Evolutionary conservation across 2,888 invertebrate genomes (phyloP), one percentile per base, ranked within the genome.

Genomic region (Nezara viridula): DNA sequence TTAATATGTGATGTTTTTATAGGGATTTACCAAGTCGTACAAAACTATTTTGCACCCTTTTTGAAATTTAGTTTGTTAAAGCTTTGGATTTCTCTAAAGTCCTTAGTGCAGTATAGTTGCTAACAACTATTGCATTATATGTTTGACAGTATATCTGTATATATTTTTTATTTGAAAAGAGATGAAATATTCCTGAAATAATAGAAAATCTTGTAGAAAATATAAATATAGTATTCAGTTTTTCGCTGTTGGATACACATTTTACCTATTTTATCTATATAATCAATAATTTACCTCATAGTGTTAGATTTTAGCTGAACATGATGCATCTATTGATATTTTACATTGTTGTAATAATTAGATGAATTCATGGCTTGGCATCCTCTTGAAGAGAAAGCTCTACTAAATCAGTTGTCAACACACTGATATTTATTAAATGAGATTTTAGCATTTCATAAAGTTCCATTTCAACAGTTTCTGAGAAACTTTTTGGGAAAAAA

Each of bases 221-320:
- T 81, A 81, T 47, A 81, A 81, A 81, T 81, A 81, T 81, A 81
- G 40, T n/a, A 47, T 81, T 81, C 81, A 44, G 44, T 81, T 81
- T 81, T 24, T 40, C 12, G 12, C 44, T 81, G 81, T 81, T 32
- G 37, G 44, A 44, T 44, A 44, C 10, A 44, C 44, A 24, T 44
- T 3, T 81, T 81, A 37, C 32, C 66, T 73, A 19, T 7, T 73
- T 73, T 73, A 73, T 60, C 27, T n/a, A 14, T 27, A 12, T 27
- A 27, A 27, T 27, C 55, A 55, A n/a, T n/a, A n/a, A 55, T 55
- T 55, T 55, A 55, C 6, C n/a, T 55, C 1, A 55, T 24, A n/a
- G n/a, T n/a, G 24, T n/a, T 24, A n/a, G n/a, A 55, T n/a, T n/a
- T 55, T 55, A 55, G 7, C 19, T 55, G 55, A n/a, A 7, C 10